Evolutionary conservation across 2,113 vertebrate species (phyloP).

Genomic region (Physeter macrocephalus): DNA sequence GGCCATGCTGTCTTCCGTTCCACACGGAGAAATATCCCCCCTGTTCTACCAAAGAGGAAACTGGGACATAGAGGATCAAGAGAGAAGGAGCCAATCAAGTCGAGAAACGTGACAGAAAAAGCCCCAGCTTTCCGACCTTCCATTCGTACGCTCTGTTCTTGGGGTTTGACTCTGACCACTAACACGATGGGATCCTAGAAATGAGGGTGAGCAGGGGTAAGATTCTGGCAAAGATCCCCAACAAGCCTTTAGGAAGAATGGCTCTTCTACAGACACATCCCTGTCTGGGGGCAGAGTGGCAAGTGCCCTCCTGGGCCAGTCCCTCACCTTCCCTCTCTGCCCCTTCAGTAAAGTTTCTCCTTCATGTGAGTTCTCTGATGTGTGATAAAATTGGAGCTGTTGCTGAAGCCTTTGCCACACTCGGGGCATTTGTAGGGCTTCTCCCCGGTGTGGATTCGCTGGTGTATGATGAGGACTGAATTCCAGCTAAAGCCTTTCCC

Average conservation of each 20-base stretch:
- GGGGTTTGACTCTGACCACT: background rate
- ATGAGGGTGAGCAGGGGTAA: background rate
- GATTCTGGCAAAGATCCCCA: background rate
- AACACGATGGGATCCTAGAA: background rate
- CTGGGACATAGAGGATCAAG: background rate
- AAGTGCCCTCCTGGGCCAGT: background rate
- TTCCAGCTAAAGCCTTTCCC: slow-evolving; percentile 75
- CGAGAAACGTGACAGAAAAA: background rate
- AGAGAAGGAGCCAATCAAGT: background rate
- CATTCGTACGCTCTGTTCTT: background rate
- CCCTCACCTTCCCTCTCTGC: background rate
- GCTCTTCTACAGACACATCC: background rate
- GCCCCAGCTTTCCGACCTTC: background rate
- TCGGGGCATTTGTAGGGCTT: slow-evolving; percentile 65
- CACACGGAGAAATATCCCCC: background rate
- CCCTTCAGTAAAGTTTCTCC: slow-evolving; percentile 41
- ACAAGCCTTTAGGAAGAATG: background rate
- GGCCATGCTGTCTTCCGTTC: background rate
- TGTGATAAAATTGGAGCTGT: slow-evolving; percentile 71
- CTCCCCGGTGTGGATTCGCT: slow-evolving; percentile 66
- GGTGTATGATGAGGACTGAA: slow-evolving; percentile 67
- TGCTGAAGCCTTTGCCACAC: slow-evolving; percentile 71
- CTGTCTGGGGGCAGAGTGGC: background rate
- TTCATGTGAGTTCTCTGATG: slow-evolving; percentile 68
- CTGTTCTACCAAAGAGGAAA: background rate